A percentile compares a stretch with the other conserved stretches of the same genome.
These are phyloP conservation scores for Graphium colonna DNA, from an alignment of 2,888 invertebrate genomes.

Conservation along the genomic window DNA sequence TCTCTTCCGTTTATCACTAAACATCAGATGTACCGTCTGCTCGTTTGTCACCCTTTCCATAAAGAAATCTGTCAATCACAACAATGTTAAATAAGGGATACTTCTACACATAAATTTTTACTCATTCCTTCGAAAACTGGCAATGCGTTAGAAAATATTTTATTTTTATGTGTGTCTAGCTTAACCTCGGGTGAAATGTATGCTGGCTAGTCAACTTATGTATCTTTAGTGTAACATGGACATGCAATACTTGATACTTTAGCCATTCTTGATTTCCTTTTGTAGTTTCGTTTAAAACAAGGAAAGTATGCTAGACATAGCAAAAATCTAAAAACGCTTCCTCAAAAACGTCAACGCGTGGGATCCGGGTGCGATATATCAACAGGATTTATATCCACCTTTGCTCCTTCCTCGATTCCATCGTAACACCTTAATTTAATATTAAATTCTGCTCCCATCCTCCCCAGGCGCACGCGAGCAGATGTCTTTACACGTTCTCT, in stretches of 20 bases:
- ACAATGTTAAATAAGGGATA: too few species aligned
- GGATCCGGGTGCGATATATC: slow-evolving; percentile 66
- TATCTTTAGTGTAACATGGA: too few species aligned
- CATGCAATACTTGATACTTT: background rate
- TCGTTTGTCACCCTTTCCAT: too few species aligned
- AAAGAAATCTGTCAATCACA: too few species aligned
- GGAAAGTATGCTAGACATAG: slow-evolving; percentile 28
- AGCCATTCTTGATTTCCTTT: slow-evolving; percentile 14
- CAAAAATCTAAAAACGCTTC: slow-evolving; percentile 60
- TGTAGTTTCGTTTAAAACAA: slow-evolving; percentile 31
- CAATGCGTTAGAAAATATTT: too few species aligned
- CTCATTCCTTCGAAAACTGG: too few species aligned
- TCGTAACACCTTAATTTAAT: slow-evolving; percentile 78
- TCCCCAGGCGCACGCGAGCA: slow-evolving; percentile 50
- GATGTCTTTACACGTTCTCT: slow-evolving; percentile 69
- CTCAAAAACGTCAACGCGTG: slow-evolving; percentile 71
- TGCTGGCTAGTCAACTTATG: too few species aligned
- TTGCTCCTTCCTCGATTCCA: slow-evolving; percentile 70
- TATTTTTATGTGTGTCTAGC: too few species aligned
- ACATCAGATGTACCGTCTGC: too few species aligned
- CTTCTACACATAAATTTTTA: too few species aligned
- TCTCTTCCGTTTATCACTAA: too few species aligned
- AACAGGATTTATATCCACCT: slow-evolving; percentile 74
- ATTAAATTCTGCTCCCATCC: slow-evolving; percentile 70
- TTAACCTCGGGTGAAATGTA: too few species aligned